phyloP scores from a whole-genome alignment of 1,140 invertebrate genomes.

The Zaprionus camerounensis region DNA sequence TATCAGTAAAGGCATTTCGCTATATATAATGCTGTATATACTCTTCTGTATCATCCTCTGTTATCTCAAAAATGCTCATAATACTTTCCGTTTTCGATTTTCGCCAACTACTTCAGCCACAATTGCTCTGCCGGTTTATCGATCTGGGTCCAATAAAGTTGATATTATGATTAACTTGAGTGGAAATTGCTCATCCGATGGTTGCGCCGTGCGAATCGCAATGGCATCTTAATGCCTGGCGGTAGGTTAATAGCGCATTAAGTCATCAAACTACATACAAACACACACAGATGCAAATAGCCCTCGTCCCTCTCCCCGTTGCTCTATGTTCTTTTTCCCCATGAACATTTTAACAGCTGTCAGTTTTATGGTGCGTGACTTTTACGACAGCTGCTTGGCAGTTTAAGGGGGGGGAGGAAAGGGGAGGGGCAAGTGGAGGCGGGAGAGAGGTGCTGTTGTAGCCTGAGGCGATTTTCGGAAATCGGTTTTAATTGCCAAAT shows the following conservation, averaged over 20 bases:
- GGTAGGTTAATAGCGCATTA: constrained; percentile 68
- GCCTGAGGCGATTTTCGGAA: constrained; percentile 69
- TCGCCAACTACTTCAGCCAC: neutral
- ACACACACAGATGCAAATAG: constrained; percentile 16
- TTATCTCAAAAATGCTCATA: neutral
- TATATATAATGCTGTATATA: too few relatives aligned
- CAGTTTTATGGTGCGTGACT: constrained; percentile 81
- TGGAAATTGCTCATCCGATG: constrained; percentile 26
- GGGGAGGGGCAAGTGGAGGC: neutral
- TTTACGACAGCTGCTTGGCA: constrained; percentile 69
- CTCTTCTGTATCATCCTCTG: neutral
- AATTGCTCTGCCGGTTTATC: constrained; percentile 15
- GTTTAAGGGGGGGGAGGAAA: constrained; percentile 1
- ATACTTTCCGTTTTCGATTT: neutral
- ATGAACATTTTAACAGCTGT: constrained; percentile 77
- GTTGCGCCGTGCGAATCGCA: constrained; percentile 15
- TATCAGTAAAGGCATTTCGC: too few relatives aligned
- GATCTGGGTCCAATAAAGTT: constrained; percentile 24
- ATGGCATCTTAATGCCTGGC: constrained; percentile 31
- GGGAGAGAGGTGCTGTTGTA: constrained; percentile 5
- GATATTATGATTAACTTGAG: constrained; percentile 32
- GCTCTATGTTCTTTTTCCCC: neutral
- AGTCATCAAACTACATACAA: constrained; percentile 64
- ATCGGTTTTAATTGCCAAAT: constrained; percentile 80
- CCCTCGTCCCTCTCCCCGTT: neutral